A percentile compares a stretch with the other conserved stretches of the same genome.
Conservation (phyloP, 2,888 invertebrate genomes). For the Tiliacea aurago region DNA sequence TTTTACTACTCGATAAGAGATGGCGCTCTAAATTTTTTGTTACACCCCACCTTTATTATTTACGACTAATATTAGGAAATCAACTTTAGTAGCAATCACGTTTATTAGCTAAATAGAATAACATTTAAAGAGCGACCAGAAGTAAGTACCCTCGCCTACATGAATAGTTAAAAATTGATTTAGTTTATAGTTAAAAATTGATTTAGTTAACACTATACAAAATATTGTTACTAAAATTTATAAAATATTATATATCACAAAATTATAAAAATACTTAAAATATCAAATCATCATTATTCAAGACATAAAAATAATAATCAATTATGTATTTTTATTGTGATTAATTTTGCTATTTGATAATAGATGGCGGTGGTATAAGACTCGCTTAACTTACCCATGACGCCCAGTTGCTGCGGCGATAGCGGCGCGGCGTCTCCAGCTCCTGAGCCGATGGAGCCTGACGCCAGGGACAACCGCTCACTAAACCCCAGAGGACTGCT, state of each 20-base stretch:
- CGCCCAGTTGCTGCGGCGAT: slow-evolving; percentile 96
- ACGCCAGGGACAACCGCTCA: slow-evolving; percentile 92
- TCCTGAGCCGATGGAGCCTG: slow-evolving; percentile 91
- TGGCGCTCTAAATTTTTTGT: slow-evolving; percentile 70
- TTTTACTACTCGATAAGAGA: slow-evolving; percentile 76
- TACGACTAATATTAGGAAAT: no score
- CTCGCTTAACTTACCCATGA: slow-evolving; percentile 93
- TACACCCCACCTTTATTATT: neutral
- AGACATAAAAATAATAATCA: no score
- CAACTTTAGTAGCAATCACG: no score
- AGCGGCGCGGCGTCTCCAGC: slow-evolving; percentile 92
- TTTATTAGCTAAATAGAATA: accelerated
- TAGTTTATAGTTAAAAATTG: neutral
- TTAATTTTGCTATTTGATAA: slow-evolving; percentile 69
- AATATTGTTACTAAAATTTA: neutral
- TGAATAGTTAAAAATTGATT: neutral
- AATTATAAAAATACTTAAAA: neutral
- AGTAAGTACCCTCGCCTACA: neutral
- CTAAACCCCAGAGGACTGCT: slow-evolving; percentile 91
- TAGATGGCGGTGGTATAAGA: slow-evolving; percentile 78
- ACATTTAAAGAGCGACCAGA: neutral
- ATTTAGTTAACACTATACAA: neutral
- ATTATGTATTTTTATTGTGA: neutral
- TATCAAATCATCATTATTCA: neutral
- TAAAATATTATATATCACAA: neutral